Base-by-base conservation (phyloP, 2,888 invertebrate species). In the Ectropis crepuscularia region DNA sequence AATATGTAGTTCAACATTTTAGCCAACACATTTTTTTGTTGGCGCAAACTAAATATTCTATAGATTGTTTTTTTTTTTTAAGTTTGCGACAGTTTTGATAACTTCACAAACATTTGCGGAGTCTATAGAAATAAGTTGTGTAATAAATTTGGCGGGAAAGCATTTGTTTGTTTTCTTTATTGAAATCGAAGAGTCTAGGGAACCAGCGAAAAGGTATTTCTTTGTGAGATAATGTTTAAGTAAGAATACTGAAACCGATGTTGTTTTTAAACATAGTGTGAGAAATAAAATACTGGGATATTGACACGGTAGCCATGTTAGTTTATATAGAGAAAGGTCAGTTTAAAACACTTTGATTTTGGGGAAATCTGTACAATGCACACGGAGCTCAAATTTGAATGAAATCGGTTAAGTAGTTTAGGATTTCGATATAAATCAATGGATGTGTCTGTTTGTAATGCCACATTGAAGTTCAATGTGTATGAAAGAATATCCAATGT, bases 81-180 rank as follows among this genome's bases (percentile, higher is more conserved):
- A 69, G 60, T 58, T 72, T 66, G 69, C 69, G 67, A 73, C 62
- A 69, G 67, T 69, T 78, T 75, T 79, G 75, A 80, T 75, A 74
- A 77, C 74, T 73, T 71, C 76, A 75, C 76, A 77, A 75, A 69
- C 66, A 66, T 64, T 69, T 69, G 67, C 60, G 71, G 61, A 68
- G 72, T 77, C 70, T 71, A 63, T 73, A 47, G 49, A 62, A 64
- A 59, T 63, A 28, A 28, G 16, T 28, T 28, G 16, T 28, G 16
- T 28, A 59, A 62, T 51, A 68, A 57, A 57, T 49, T 66, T 61
- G 60, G 53, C 60, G 47, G 55, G 51, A 61, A 62, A 55, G 55
- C 10, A 49, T 38, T 67, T 64, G 63, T 65, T 67, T 69, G 48
- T 65, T 63, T 59, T 58, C 11, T 61, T 42, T 48, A 60, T 60